Conservation (phyloP, 2,113 vertebrate genomes). For the Lophura nycthemera region DNA sequence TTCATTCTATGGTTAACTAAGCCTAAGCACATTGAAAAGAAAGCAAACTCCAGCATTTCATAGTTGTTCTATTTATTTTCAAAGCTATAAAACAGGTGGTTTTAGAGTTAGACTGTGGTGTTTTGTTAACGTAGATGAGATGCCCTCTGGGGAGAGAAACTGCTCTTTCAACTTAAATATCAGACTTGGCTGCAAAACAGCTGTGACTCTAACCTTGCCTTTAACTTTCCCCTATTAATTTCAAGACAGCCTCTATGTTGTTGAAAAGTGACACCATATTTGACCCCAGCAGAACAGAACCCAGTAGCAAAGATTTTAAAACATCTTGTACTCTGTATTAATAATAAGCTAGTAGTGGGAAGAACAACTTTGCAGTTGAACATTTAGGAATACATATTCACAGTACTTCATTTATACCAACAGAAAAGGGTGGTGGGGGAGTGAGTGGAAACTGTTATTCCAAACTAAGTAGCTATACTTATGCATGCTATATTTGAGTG, state of each 20-base stretch:
- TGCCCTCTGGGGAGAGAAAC: neutral
- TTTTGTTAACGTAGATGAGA: neutral
- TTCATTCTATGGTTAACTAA: neutral
- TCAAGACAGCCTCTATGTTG: slow-evolving; percentile 14
- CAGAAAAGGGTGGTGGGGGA: accelerated
- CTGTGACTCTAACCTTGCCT: slow-evolving; percentile 32
- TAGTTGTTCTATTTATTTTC: neutral
- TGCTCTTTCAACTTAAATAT: neutral
- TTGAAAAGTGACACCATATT: neutral
- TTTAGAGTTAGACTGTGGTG: neutral
- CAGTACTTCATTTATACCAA: neutral
- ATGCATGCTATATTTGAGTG: neutral
- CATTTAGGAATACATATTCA: neutral
- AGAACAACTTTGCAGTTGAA: neutral
- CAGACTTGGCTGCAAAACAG: slow-evolving; percentile 11
- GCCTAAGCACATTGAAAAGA: neutral
- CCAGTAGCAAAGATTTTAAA: neutral
- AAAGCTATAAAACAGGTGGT: neutral
- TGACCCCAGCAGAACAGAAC: slow-evolving; percentile 8
- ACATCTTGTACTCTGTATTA: neutral
- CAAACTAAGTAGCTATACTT: neutral
- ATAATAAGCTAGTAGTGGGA: neutral
- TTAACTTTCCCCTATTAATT: slow-evolving; percentile 38
- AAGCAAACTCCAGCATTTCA: neutral
- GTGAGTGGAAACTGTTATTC: neutral